Conservation (phyloP, 1,140 invertebrate genomes). For the Oryctes rhinoceros region DNA sequence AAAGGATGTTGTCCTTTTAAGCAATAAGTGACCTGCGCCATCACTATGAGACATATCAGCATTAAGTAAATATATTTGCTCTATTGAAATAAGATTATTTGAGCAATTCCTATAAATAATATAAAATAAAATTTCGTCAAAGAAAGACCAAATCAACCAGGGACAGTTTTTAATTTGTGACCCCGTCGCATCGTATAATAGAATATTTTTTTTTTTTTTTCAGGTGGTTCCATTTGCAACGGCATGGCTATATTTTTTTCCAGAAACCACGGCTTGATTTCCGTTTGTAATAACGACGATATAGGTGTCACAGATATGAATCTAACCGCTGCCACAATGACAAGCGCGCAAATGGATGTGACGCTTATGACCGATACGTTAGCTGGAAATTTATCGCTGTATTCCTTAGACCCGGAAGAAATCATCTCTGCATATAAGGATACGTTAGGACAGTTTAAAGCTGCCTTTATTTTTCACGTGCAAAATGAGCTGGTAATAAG, state of each 20-base stretch:
- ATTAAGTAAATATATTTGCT: too few relatives aligned
- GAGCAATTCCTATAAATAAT: too few relatives aligned
- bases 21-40: too few relatives aligned
- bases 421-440: conserved; percentile 72
- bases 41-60: too few relatives aligned
- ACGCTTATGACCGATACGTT: conserved; percentile 26
- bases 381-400: conserved; percentile 70
- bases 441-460: conserved; percentile 73
- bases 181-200: too few relatives aligned
- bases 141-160: too few relatives aligned
- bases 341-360: conserved; percentile 51
- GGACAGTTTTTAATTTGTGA: too few relatives aligned
- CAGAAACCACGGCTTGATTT: conserved; percentile 70
- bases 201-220: conserved; percentile 51
- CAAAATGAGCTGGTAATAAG: conserved; percentile 61
- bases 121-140: too few relatives aligned
- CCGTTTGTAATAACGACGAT: conserved; percentile 63
- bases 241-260: conserved; percentile 74
- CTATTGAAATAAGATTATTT: too few relatives aligned
- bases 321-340: conserved; percentile 43
- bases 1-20: too few relatives aligned
- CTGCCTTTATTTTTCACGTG: conserved; percentile 79
- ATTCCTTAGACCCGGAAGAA: conserved; percentile 77
- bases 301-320: conserved; percentile 39
- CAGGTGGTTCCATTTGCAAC: conserved; percentile 71